Percentiles rank a stretch among this genome's conserved stretches.
These are phyloP conservation scores for Coenobita brevimanus DNA, from an alignment of 1,140 invertebrate species.

Conservation along the genomic window DNA sequence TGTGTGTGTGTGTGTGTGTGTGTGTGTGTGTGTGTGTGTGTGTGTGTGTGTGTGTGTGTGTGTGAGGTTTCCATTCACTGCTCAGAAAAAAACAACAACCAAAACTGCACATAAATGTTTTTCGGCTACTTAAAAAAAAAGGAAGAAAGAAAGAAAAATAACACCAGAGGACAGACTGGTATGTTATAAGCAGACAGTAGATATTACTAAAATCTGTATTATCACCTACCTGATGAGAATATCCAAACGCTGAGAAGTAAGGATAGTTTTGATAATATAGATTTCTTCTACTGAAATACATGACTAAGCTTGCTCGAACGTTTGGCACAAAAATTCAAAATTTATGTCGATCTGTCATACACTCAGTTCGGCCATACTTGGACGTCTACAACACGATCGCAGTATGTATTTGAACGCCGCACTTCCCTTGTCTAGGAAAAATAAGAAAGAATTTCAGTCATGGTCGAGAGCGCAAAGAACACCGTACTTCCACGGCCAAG, in stretches of 20 bases:
- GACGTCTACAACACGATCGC: neutral
- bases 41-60: neutral
- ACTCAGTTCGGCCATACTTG: no score
- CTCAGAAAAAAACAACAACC: neutral
- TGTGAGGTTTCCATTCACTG: neutral
- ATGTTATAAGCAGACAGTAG: no score
- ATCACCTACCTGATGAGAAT: conserved; percentile 16
- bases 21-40: conserved; percentile 2
- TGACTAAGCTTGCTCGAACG: neutral
- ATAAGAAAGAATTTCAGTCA: neutral
- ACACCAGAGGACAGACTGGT: no score
- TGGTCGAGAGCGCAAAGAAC: neutral
- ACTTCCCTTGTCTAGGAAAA: no score
- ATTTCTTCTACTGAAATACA: conserved; percentile 49
- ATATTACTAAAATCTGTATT: no score
- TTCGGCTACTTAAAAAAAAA: no score
- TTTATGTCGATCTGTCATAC: no score
- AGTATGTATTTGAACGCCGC: no score
- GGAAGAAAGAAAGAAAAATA: no score
- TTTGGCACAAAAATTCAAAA: neutral
- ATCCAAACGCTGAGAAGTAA: conserved; percentile 41
- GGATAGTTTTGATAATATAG: conserved; percentile 53
- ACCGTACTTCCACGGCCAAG: neutral
- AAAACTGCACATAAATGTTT: no score
- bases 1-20: neutral